Evolutionary conservation across 1,140 invertebrate species (phyloP).

Genomic region (Radopholus similis): DNA sequence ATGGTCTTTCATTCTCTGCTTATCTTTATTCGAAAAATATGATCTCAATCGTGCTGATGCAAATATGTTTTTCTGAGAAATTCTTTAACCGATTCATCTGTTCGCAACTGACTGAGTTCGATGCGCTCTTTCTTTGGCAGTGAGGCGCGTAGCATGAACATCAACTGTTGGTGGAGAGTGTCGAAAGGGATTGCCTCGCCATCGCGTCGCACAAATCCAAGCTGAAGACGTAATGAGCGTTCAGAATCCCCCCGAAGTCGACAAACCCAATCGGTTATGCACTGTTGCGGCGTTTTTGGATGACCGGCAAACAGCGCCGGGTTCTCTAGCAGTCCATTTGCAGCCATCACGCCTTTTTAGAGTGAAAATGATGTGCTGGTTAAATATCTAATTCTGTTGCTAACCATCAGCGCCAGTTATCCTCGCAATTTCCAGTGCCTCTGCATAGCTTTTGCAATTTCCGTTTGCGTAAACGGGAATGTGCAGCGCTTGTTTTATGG

Average conservation of each 20-base stretch:
- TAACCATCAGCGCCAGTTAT: conserved; percentile 73
- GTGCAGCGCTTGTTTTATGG: conserved; percentile 70
- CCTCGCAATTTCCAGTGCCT: conserved; percentile 69
- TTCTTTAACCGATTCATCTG: background rate
- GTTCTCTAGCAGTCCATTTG: conserved; percentile 81
- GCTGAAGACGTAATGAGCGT: conserved; percentile 48
- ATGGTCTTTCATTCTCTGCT: no score
- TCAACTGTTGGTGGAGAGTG: conserved; percentile 18
- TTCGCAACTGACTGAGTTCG: background rate
- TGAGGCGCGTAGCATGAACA: conserved; percentile 15
- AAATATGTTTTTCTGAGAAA: conserved; percentile 5
- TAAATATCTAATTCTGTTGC: background rate
- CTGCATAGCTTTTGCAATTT: conserved; percentile 72
- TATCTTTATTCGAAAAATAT: no score
- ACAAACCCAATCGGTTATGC: conserved; percentile 78
- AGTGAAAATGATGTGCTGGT: background rate
- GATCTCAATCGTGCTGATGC: no score
- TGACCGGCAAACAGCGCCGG: conserved; percentile 78
- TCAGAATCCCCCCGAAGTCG: background rate
- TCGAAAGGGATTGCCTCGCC: conserved; percentile 19
- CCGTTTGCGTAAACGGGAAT: conserved; percentile 88
- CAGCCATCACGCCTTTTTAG: conserved; percentile 73
- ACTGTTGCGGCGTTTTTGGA: conserved; percentile 70
- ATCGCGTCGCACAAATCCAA: conserved; percentile 6
- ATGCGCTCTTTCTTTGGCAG: background rate